Base-by-base conservation (phyloP, 2,797 vertebrate species). In the Danio tinwini region DNA sequence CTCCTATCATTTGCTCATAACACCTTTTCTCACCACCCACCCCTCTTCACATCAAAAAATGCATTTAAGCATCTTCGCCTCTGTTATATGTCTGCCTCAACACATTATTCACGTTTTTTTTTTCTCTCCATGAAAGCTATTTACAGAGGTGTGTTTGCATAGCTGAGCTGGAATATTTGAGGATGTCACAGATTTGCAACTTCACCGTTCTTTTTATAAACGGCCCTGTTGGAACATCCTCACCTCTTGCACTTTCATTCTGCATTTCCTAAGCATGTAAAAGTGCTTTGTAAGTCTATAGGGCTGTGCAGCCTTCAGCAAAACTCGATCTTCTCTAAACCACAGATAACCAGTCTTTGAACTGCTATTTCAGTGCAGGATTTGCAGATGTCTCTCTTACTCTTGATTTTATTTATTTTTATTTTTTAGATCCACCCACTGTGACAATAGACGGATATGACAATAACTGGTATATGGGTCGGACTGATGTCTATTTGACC, bases 361-460 rank as follows among this genome's bases (percentile, higher is more conserved):
- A 67, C 52, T 67, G 73, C 0, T 13, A 13, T 49, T 19, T 72
- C 59, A 63, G 29, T 71, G 67, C 59, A 42, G 42, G 62, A 53
- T 39, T 39, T 61, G 50, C 19, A 68, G 49, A 71, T 50, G 8
- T 39, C 58, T 68, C 67, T 69, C 70, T 61, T 52, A 61, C 49
- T 47, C 47, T 73, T n/a, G 10, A 17, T 55, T 29, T n/a, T n/a
- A n/a, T n/a, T n/a, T n/a, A n/a, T n/a, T n/a, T 47, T 6, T 58
- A 71, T 16, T 78, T 42, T 81, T 9, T 29, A 73, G 75, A 95
- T 74, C 91, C 93, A 0, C 96, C 96, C 0, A 91, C 91, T 6
- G 94, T 96, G 3, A 87, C 90, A 65, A 95, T 97, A 45, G 91
- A 91, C 0, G 96, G 95, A 17, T 96, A 96, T 14, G 95, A 97